Evolutionary conservation across 64 coral and sea anemone genomes (phyloP).

Genomic region (Orbicella faveolata): DNA sequence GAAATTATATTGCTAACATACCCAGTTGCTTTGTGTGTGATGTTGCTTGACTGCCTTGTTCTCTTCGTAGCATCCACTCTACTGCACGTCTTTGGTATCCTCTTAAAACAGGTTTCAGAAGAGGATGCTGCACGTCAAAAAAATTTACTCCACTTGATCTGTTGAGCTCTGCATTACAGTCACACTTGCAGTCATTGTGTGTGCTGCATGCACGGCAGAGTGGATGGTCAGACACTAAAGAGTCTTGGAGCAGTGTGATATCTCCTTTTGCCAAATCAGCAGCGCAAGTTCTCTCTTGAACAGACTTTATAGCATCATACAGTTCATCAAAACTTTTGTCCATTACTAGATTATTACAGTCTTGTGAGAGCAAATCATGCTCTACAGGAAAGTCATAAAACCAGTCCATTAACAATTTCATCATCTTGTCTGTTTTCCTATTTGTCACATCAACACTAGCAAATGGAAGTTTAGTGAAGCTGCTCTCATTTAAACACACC

Average conservation of each 20-base stretch:
- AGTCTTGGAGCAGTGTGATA: not conserved
- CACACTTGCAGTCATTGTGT: not conserved
- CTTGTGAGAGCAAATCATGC: not conserved
- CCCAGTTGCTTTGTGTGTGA: not conserved
- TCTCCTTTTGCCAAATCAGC: not conserved
- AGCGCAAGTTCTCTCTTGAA: conserved; percentile 17
- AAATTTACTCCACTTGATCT: not conserved
- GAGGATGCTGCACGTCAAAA: conserved; percentile 59
- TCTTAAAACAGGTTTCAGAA: conserved; percentile 71
- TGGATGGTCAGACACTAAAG: not conserved
- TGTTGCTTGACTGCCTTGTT: not conserved
- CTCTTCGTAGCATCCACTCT: conserved; percentile 77
- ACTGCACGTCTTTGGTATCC: conserved; percentile 84
- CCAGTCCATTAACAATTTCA: conserved; percentile 67
- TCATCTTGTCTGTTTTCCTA: conserved; percentile 68
- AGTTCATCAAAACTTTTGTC: conserved; percentile 57
- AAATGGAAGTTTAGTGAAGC: conserved; percentile 55
- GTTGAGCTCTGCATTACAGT: not conserved
- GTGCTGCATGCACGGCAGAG: not conserved
- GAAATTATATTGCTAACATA: not conserved
- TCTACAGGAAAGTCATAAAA: conserved; percentile 22
- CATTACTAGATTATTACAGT: not conserved
- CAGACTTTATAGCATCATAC: conserved; percentile 68
- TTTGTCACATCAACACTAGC: conserved; percentile 55
- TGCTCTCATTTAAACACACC: conserved; percentile 68